Evolutionary conservation across 1,140 invertebrate species (phyloP).

Genomic region (Cotesia vestalis): DNA sequence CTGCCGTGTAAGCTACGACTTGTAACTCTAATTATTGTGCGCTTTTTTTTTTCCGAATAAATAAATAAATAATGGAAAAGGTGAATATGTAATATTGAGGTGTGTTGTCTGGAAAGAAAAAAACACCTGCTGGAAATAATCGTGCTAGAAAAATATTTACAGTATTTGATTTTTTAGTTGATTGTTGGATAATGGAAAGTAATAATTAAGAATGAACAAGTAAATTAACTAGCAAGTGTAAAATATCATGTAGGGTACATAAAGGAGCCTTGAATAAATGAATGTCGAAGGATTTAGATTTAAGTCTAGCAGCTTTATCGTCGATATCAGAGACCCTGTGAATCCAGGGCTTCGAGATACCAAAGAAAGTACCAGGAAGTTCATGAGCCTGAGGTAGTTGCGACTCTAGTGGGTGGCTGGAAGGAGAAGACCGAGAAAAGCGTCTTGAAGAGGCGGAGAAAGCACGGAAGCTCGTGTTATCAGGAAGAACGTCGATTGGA

Average conservation of each 20-base stretch:
- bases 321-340: not conserved
- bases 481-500: conserved; percentile 60
- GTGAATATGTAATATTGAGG: not conserved
- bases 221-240: not conserved
- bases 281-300: not conserved
- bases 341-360: not conserved
- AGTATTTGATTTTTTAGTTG: too few species aligned
- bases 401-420: conserved; percentile 11
- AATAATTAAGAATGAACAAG: not conserved
- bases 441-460: conserved; percentile 65
- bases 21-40: not conserved
- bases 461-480: conserved; percentile 60
- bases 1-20: not conserved
- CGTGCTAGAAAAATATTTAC: too few species aligned
- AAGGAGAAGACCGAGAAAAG: conserved; percentile 35
- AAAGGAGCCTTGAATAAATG: not conserved
- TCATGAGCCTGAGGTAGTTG: not conserved
- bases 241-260: not conserved
- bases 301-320: not conserved
- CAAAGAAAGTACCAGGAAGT: too few species aligned
- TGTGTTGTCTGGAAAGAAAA: too few species aligned
- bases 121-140: too few species aligned
- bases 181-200: too few species aligned
- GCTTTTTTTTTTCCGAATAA: too few species aligned
- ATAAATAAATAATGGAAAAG: not conserved